These are phyloP conservation scores for Falco berigora DNA, from an alignment of 2,797 vertebrate species.

Conservation along the genomic window DNA sequence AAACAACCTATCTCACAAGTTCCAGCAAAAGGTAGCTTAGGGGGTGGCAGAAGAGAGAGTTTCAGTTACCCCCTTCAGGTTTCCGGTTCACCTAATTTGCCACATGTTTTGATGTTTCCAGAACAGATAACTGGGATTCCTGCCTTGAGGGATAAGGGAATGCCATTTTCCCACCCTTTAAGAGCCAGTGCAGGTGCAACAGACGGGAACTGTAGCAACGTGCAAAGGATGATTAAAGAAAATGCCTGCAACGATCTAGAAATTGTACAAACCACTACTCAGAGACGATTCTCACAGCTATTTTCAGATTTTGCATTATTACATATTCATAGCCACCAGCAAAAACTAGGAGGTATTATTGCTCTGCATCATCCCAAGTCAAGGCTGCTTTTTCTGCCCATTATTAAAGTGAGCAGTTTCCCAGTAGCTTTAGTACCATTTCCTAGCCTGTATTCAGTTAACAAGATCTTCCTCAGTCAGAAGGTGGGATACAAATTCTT, in stretches of 20 bases:
- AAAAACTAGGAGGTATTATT: neutral
- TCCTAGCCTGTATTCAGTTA: neutral
- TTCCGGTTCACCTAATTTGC: slow-evolving; percentile 37
- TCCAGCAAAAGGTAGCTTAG: neutral
- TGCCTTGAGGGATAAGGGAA: slow-evolving; percentile 52
- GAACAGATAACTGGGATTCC: slow-evolving; percentile 45
- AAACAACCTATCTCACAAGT: neutral
- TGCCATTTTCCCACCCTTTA: slow-evolving; percentile 60
- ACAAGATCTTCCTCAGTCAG: neutral
- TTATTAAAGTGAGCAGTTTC: neutral
- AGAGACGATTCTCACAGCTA: slow-evolving; percentile 38
- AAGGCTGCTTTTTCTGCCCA: neutral
- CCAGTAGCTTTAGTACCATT: neutral
- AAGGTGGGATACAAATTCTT: neutral
- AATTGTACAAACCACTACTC: slow-evolving; percentile 15
- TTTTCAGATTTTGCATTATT: slow-evolving; percentile 23
- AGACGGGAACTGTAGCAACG: slow-evolving; percentile 52
- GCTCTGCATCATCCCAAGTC: neutral
- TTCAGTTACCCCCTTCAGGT: slow-evolving; percentile 23
- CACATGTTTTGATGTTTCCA: slow-evolving; percentile 17
- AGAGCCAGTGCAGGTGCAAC: slow-evolving; percentile 64
- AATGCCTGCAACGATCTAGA: slow-evolving; percentile 15
- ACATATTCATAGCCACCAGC: slow-evolving; percentile 30
- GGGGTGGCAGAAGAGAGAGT: neutral
- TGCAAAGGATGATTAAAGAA: slow-evolving; percentile 52